Percentiles rank a stretch among this genome's conserved stretches.
Conservation (phyloP, 1,140 invertebrate species). For the Eufriesea mexicana region DNA sequence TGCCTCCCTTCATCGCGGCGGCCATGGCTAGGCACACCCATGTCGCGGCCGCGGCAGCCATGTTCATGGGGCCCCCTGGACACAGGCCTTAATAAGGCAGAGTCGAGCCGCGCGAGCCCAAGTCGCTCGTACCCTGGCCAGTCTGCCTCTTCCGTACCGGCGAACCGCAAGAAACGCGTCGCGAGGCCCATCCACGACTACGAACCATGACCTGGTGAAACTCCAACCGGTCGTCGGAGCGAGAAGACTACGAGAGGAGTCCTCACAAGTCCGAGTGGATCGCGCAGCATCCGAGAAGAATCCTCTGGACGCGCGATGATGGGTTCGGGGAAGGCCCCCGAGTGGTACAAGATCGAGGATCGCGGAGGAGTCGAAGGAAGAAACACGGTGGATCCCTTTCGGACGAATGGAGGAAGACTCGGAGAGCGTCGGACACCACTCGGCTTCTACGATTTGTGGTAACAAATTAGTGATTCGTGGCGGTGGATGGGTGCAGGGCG, state of each 20-base stretch:
- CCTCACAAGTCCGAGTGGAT: too few relatives aligned
- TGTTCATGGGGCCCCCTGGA: constrained; percentile 81
- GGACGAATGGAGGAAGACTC: too few relatives aligned
- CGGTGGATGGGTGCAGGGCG: not conserved
- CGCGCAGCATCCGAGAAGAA: too few relatives aligned
- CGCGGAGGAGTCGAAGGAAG: too few relatives aligned
- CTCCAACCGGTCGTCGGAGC: too few relatives aligned
- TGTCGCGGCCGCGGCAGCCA: constrained; percentile 80
- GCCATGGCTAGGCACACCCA: constrained; percentile 81
- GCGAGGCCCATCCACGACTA: not conserved
- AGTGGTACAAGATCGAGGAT: too few relatives aligned
- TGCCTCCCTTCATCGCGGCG: constrained; percentile 81
- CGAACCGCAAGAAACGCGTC: not conserved
- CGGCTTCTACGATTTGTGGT: not conserved
- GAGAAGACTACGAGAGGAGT: too few relatives aligned
- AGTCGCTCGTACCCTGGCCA: constrained; percentile 36
- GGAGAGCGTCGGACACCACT: too few relatives aligned
- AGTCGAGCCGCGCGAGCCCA: constrained; percentile 34
- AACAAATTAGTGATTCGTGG: not conserved
- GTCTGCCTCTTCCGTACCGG: not conserved
- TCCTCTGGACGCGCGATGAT: too few relatives aligned
- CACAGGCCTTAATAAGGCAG: constrained; percentile 77
- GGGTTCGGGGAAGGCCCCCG: too few relatives aligned
- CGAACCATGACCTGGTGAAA: too few relatives aligned
- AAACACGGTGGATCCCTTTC: too few relatives aligned